Evolutionary conservation across 2,113 vertebrate genomes (phyloP), one percentile per base, ranked within the genome.

Genomic region (Cottus gobio): DNA sequence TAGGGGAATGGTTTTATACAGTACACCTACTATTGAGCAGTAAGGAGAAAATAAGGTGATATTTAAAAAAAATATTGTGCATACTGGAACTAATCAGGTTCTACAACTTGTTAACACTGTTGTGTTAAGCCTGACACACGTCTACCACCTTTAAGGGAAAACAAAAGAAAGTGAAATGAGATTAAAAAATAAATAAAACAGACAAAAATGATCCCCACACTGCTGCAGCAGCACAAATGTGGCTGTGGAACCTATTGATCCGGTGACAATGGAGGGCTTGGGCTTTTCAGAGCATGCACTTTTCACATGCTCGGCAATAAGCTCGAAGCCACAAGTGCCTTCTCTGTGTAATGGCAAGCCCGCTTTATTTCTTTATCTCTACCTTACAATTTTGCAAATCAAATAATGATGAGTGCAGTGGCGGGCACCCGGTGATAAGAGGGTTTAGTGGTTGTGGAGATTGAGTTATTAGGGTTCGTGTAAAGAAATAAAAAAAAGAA

Each of bases 381-480:
- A 88, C 88, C 90, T 90, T 90, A 85, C 86, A 88, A 92, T 93
- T 90, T 92, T 80, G 72, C 83, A 92, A 93, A 87, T 91, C 82
- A 87, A 91, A 93, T 93, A 90, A 89, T 85, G 88, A 90, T 76
- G 90, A 92, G 86, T 92, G 90, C 87, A 82, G 86, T 57, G 78
- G 85, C 86, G 64, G 85, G 87, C 70, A 39, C 52, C 83, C 81
- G 46, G 77, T 82, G 89, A 93, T 90, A 89, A 91, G 89, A 90
- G 82, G 85, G 85, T 83, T 90, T 91, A 91, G 93, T 80, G 89
- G 87, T 90, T 61, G 72, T 71, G 71, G 22, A 86, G 88, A 89
- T 85, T 87, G 86, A 89, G 90, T 88, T 92, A 93, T 90, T 88
- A 90, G 80, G 90, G 70, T 85, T 80, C 37, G 26, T 52, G 79